These are phyloP conservation scores for Taurulus bubalis DNA, from an alignment of 2,113 vertebrate genomes.

Conservation along the genomic window DNA sequence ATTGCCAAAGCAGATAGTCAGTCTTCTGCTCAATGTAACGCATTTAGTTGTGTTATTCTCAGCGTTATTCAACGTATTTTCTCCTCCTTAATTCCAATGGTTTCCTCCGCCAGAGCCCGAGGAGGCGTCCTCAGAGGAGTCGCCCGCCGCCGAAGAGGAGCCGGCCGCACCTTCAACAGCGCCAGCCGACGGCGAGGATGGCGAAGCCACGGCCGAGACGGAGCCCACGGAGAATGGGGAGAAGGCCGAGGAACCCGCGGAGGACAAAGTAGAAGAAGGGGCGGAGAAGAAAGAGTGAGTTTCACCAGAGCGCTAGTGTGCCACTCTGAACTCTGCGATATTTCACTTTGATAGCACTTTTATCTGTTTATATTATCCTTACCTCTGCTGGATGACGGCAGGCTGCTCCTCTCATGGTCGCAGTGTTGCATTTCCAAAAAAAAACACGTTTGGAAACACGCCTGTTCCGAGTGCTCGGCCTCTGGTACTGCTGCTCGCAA, in stretches of 20 bases:
- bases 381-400: constrained; percentile 71
- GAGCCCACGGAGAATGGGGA: constrained; percentile 73
- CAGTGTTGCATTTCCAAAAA: constrained; percentile 57
- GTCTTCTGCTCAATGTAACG: not conserved
- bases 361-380: constrained; percentile 76
- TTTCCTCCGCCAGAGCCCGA: constrained; percentile 81
- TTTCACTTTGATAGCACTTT: constrained; percentile 83
- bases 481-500: too few relatives aligned
- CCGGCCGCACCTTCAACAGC: constrained; percentile 83
- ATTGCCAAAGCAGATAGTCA: not conserved
- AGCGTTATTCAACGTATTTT: not conserved
- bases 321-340: constrained; percentile 73
- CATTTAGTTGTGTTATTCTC: not conserved
- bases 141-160: constrained; percentile 90
- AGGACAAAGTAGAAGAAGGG: constrained; percentile 82
- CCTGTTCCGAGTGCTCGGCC: not conserved
- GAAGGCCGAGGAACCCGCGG: constrained; percentile 78
- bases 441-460: not conserved
- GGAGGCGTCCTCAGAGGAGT: constrained; percentile 89
- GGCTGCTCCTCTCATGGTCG: constrained; percentile 41
- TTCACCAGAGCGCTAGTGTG: constrained; percentile 11
- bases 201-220: constrained; percentile 82
- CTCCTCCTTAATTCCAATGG: not conserved
- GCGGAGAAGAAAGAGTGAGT: constrained; percentile 91
- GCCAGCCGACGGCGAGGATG: constrained; percentile 71